Evolutionary conservation across 2,888 invertebrate genomes (phyloP).

Genomic region (Orthosia gothica): DNA sequence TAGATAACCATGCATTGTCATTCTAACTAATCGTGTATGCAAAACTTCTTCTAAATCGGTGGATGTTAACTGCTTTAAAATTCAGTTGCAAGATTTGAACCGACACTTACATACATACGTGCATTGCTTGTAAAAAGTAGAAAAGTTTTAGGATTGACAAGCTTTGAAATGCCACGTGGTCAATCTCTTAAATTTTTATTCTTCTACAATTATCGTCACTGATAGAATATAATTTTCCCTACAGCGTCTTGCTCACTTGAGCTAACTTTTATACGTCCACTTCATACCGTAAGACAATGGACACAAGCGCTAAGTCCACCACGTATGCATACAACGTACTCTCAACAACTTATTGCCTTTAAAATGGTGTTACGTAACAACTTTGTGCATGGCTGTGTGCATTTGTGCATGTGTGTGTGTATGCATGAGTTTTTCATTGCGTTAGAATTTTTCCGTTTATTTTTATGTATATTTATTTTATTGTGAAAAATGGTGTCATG

Average conservation of each 20-base stretch:
- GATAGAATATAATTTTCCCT: not conserved
- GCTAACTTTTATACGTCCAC: not conserved
- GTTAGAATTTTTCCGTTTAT: slow-evolving; percentile 74
- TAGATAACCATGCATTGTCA: no score
- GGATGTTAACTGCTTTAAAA: no score
- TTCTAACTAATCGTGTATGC: no score
- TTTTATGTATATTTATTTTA: slow-evolving; percentile 59
- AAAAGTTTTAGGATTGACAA: no score
- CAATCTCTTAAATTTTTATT: no score
- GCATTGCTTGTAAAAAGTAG: no score
- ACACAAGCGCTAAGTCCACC: slow-evolving; percentile 66
- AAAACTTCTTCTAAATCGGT: no score
- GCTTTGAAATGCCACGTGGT: no score
- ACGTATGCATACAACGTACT: slow-evolving; percentile 79
- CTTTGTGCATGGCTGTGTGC: slow-evolving; percentile 54
- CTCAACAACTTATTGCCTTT: slow-evolving; percentile 83
- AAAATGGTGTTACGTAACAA: slow-evolving; percentile 82
- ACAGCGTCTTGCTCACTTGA: not conserved
- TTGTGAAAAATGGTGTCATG: slow-evolving; percentile 56
- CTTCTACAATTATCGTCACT: not conserved
- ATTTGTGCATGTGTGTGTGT: slow-evolving; percentile 51
- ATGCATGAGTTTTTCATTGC: slow-evolving; percentile 71
- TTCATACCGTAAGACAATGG: slow-evolving; percentile 72
- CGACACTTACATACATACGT: no score
- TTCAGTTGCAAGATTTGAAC: no score